phyloP scores from a whole-genome alignment of 2,797 vertebrate genomes.

The Botia almorhae region DNA sequence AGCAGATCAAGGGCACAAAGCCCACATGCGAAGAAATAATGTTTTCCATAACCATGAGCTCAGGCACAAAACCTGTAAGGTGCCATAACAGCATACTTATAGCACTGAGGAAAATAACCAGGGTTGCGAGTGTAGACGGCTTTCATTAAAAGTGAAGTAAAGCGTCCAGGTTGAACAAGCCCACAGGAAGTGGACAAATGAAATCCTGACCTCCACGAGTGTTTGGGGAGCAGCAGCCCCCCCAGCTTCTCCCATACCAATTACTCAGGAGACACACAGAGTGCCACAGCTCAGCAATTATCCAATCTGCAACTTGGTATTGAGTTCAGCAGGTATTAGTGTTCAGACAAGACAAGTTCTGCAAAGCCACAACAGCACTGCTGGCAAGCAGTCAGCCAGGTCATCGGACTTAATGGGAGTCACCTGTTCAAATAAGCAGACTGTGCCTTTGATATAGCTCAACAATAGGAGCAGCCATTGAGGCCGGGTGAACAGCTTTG shows the following conservation, averaged over 20 bases:
- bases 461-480: constrained; percentile 74
- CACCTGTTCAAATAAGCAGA: constrained; percentile 84
- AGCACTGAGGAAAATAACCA: constrained; percentile 34
- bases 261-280: constrained; percentile 62
- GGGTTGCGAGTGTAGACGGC: constrained; percentile 28
- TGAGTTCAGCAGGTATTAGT: constrained; percentile 52
- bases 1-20: constrained; percentile 16
- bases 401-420: constrained; percentile 77
- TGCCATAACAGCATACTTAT: constrained; percentile 52
- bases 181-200: constrained; percentile 68
- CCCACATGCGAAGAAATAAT: constrained; percentile 21
- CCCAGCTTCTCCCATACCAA: constrained; percentile 62
- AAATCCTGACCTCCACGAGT: constrained; percentile 66
- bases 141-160: constrained; percentile 58
- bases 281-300: constrained; percentile 61
- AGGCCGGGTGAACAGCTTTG: constrained; percentile 73
- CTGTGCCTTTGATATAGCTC: constrained; percentile 75
- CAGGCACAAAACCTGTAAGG: constrained; percentile 27
- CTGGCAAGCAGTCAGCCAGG: constrained; percentile 68
- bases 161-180: constrained; percentile 42
- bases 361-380: constrained; percentile 58
- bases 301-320: constrained; percentile 58
- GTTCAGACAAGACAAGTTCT: constrained; percentile 45
- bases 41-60: constrained; percentile 54
- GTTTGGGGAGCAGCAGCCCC: constrained; percentile 56